Conservation (phyloP, 2,113 vertebrate species). For the Gopherus flavomarginatus region DNA sequence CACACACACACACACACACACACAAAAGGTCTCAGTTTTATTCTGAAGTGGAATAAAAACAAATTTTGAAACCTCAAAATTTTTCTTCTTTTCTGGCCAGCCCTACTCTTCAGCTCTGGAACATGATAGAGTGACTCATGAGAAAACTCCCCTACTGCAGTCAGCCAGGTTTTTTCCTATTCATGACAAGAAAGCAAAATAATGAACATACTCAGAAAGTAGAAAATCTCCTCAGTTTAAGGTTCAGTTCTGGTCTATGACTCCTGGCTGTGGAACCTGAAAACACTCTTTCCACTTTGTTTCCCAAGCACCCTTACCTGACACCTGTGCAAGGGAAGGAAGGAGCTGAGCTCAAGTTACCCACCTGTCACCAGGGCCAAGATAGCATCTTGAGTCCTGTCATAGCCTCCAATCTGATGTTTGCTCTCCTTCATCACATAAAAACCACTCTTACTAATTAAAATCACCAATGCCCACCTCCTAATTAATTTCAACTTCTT, state of each 20-base stretch:
- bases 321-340: neutral
- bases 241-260: neutral
- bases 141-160: neutral
- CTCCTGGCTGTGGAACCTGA: neutral
- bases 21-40: neutral
- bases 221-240: neutral
- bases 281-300: neutral
- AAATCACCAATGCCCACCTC: neutral
- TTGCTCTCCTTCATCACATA: neutral
- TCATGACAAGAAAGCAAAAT: neutral
- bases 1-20: neutral
- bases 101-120: neutral
- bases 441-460: neutral
- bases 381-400: neutral
- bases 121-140: neutral
- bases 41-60: neutral
- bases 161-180: neutral
- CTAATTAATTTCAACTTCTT: neutral
- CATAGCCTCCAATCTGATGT: neutral
- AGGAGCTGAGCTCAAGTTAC: neutral
- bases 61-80: neutral
- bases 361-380: neutral
- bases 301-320: neutral
- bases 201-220: neutral
- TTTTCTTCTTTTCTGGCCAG: neutral